Evolutionary conservation across 2,888 invertebrate species (phyloP), one percentile per base, ranked within the genome.

Genomic region (Hetaerina titia): DNA sequence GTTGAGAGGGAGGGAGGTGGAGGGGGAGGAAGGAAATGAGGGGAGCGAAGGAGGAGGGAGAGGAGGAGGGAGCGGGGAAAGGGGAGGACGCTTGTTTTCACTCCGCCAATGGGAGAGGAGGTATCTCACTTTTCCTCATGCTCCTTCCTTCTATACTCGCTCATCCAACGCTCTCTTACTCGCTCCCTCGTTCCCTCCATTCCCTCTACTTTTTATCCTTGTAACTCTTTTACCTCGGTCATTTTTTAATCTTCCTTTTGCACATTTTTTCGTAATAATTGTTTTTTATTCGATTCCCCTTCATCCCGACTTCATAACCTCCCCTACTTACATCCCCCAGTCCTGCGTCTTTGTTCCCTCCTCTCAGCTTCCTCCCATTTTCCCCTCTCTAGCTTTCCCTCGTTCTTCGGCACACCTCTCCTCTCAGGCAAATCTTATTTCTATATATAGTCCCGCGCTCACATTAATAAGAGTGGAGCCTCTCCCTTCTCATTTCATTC

Each of bases 51-150:
- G 57, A 25, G 13, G 25, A n/a, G 22, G 22, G 22, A 22, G 81
- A 11, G 22, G 17, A 11, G 22, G 81, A 45, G 56, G 88, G 56
- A 56, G 17, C 15, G 31, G 15, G 45, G 58, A n/a, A 8, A 22
- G 58, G 89, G 90, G 64, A 45, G 90, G 88, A 57, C 64, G 15
- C 74, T 92, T 69, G 69, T 92, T 92, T 74, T 57, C 92, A 69
- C 69, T 92, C 92, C 92, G 69, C 92, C 92, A 92, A 92, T 92
- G 92, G 69, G 69, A 92, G 74, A 56, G 56, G 69, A 92, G 92
- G 56, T 22, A 56, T 74, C 92, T 92, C 92, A 22, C 69, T 92
- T 92, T 92, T 92, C 92, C 92, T 92, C 74, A 56, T 92, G 22
- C 69, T 74, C 92, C 89, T 89, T 58, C 90, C 64, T 90, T 57